Conservation (phyloP, 1,140 invertebrate species). For the Aphis craccivora region DNA sequence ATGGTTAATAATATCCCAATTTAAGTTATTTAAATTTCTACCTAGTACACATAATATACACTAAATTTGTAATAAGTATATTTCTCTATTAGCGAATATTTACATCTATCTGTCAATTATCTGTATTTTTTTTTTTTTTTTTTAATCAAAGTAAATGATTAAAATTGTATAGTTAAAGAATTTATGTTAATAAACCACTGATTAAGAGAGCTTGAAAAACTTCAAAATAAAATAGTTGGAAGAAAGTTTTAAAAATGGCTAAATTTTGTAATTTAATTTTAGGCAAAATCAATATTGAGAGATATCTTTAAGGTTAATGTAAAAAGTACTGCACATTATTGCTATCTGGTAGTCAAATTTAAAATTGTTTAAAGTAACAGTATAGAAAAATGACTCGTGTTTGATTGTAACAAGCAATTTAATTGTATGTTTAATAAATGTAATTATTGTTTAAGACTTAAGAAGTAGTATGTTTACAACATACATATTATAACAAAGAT, state of each 20-base stretch:
- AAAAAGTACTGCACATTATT: not conserved
- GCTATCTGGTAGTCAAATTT: not conserved
- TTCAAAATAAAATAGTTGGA: not conserved
- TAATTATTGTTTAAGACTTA: not conserved
- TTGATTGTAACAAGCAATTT: no score
- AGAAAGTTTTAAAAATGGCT: not conserved
- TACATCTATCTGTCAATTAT: not conserved
- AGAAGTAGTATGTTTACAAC: not conserved
- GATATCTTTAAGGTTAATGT: not conserved
- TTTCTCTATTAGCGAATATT: not conserved
- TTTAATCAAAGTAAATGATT: not conserved
- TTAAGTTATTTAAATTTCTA: not conserved
- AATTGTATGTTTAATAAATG: no score
- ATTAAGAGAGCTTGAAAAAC: not conserved
- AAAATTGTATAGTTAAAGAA: not conserved
- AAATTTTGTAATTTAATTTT: not conserved
- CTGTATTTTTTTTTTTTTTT: not conserved
- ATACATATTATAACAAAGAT: no score
- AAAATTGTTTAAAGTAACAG: no score
- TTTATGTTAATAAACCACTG: not conserved
- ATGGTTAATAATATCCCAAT: not conserved
- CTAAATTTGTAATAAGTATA: not conserved
- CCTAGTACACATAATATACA: not conserved
- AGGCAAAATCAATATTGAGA: not conserved
- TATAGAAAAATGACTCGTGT: no score